Percentiles rank a stretch among this genome's conserved stretches.
Evolutionary conservation across 2,797 vertebrate genomes (phyloP).

Genomic region (Gallinago solitaria): DNA sequence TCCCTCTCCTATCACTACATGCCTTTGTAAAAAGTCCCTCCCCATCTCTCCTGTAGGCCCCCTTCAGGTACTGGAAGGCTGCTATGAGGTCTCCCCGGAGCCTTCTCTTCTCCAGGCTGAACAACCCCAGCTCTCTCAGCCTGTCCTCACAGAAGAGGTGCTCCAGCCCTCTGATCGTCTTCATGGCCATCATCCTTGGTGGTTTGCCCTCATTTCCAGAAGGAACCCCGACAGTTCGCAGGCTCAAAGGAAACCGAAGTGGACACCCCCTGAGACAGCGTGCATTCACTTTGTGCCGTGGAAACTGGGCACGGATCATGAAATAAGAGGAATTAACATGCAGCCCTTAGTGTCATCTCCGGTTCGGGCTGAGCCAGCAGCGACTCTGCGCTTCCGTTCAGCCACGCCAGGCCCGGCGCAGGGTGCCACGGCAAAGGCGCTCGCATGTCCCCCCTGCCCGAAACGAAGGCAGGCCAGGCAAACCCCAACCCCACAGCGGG

Average conservation of each 20-base stretch:
- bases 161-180: not conserved
- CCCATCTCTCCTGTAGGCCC: not conserved
- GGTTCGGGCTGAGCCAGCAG: not conserved
- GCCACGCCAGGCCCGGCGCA: not conserved
- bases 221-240: fast-evolving
- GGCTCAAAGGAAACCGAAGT: no score
- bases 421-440: not conserved
- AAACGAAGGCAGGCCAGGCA: fast-evolving
- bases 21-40: not conserved
- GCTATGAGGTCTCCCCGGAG: not conserved
- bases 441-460: fast-evolving
- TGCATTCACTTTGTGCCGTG: fast-evolving
- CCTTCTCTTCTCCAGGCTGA: not conserved
- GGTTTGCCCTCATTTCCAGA: not conserved
- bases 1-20: not conserved
- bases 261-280: fast-evolving
- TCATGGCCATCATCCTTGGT: not conserved
- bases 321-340: no score
- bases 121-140: not conserved
- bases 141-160: not conserved
- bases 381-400: fast-evolving
- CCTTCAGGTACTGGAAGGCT: not conserved
- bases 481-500: not conserved
- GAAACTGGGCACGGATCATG: fast-evolving
- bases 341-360: not conserved